Conservation (phyloP, 2,797 vertebrate genomes). For the Sciurus vulgaris region DNA sequence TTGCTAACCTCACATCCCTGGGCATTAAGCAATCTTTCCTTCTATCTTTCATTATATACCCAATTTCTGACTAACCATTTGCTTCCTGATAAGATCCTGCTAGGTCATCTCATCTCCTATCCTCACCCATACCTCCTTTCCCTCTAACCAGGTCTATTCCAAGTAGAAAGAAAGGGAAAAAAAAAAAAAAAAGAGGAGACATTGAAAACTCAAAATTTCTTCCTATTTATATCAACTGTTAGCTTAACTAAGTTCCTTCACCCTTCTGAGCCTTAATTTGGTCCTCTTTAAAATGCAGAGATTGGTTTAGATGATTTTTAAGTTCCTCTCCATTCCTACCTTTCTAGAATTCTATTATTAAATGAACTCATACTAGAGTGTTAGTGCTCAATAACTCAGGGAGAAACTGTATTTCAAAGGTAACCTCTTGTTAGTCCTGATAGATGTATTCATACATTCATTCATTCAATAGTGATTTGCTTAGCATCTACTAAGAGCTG, state of each 20-base stretch:
- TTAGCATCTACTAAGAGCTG: background rate
- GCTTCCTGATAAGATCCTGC: background rate
- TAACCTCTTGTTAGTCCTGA: background rate
- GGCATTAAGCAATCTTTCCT: background rate
- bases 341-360: background rate
- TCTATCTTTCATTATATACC: background rate
- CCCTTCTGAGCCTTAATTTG: background rate
- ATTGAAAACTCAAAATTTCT: background rate
- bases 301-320: background rate
- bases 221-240: background rate
- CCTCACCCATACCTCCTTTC: background rate
- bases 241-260: background rate
- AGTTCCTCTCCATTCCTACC: background rate
- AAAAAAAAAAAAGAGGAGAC: background rate
- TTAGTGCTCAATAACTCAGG: background rate
- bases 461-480: background rate
- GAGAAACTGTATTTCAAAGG: slow-evolving; percentile 11
- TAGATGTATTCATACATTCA: background rate
- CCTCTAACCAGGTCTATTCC: background rate
- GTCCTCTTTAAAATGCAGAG: background rate
- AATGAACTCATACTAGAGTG: background rate
- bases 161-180: background rate
- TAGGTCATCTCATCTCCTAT: background rate
- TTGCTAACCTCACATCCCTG: background rate
- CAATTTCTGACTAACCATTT: background rate